These are phyloP conservation scores for Tanytarsus gracilentus DNA, from an alignment of 2,888 invertebrate genomes.

Conservation along the genomic window DNA sequence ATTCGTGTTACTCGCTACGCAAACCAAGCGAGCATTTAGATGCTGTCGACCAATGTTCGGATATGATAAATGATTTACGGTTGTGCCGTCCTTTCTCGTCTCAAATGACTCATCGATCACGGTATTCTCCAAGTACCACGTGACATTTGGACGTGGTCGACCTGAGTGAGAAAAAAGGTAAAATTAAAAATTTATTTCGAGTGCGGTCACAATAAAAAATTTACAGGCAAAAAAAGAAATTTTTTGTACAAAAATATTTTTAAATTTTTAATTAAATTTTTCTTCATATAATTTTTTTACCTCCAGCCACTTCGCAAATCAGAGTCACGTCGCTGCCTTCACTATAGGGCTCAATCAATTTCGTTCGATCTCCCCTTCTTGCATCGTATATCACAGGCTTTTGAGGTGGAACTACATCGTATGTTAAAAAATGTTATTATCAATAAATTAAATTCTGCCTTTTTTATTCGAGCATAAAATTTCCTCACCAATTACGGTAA, in stretches of 20 bases:
- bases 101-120: constrained; percentile 77
- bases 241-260: background rate
- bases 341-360: constrained; percentile 71
- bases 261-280: background rate
- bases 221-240: background rate
- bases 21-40: constrained; percentile 71
- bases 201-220: background rate
- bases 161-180: constrained; percentile 44
- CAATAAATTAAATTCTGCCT: constrained; percentile 1
- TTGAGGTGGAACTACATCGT: constrained; percentile 67
- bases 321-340: constrained; percentile 75
- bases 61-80: constrained; percentile 70
- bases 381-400: constrained; percentile 74
- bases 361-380: constrained; percentile 61
- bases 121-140: constrained; percentile 77
- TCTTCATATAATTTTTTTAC: background rate
- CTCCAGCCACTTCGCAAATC: constrained; percentile 62
- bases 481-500: constrained; percentile 66
- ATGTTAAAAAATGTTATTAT: background rate
- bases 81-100: constrained; percentile 46
- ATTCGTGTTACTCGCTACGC: constrained; percentile 82
- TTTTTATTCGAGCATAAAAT: constrained; percentile 31
- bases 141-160: constrained; percentile 66
- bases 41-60: constrained; percentile 74
- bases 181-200: background rate